Percentiles rank a stretch among this genome's conserved stretches.
phyloP scores from a whole-genome alignment of 2,797 vertebrate species.

The Carapus acus region DNA sequence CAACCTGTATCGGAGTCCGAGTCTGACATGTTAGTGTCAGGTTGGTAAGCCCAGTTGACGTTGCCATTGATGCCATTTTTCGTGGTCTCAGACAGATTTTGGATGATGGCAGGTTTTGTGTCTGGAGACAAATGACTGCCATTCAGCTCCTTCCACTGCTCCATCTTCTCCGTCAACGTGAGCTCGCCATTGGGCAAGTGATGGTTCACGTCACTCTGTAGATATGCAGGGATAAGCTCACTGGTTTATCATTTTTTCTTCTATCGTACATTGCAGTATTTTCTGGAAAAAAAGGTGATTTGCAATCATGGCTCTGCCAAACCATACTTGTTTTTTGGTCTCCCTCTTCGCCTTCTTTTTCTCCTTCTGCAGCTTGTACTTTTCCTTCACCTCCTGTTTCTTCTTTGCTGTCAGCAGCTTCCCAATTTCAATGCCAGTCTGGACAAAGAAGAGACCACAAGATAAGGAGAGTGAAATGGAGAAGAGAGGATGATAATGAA shows the following conservation, averaged over 20 bases:
- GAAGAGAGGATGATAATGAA: slow-evolving; percentile 29
- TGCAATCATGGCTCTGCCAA: neutral
- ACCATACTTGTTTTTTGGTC: slow-evolving; percentile 59
- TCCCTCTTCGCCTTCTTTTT: slow-evolving; percentile 66
- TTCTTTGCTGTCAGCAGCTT: slow-evolving; percentile 78
- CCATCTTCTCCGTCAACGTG: slow-evolving; percentile 8
- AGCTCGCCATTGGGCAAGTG: slow-evolving; percentile 5
- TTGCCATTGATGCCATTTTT: slow-evolving; percentile 24
- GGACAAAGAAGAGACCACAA: slow-evolving; percentile 17
- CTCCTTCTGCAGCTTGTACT: slow-evolving; percentile 63
- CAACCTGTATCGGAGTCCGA: slow-evolving; percentile 22
- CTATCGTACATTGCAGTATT: neutral
- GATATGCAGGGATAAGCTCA: slow-evolving; percentile 2
- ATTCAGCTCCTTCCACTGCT: slow-evolving; percentile 6
- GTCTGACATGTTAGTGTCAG: slow-evolving; percentile 33
- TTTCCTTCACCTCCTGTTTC: slow-evolving; percentile 71
- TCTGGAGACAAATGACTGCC: slow-evolving; percentile 7
- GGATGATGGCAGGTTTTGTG: slow-evolving; percentile 2
- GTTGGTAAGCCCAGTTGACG: slow-evolving; percentile 55
- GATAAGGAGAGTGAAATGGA: slow-evolving; percentile 30
- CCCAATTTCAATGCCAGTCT: slow-evolving; percentile 81
- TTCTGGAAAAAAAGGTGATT: neutral
- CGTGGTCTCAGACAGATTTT: slow-evolving; percentile 11
- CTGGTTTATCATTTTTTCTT: neutral
- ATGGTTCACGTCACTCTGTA: slow-evolving; percentile 17